Conservation (phyloP, 2,113 vertebrate species). For the Aphelocoma coerulescens region DNA sequence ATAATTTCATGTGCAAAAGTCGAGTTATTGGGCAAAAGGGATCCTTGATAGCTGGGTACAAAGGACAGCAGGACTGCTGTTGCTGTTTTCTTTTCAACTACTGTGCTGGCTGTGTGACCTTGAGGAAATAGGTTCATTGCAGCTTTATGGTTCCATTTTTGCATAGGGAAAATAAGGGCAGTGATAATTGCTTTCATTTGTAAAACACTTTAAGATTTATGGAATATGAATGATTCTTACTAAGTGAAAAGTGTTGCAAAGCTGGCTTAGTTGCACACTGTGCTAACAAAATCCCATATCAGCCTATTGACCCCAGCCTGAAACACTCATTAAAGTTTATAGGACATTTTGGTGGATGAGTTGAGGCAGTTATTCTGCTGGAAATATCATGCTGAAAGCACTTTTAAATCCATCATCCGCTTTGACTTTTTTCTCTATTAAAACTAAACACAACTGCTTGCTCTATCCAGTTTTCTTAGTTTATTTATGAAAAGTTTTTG, state of each 20-base stretch:
- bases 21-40: neutral
- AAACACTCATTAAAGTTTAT: slow-evolving; percentile 37
- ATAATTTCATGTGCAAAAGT: neutral
- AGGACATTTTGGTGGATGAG: neutral
- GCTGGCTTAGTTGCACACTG: neutral
- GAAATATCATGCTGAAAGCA: neutral
- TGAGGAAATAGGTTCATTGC: neutral
- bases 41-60: neutral
- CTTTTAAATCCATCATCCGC: neutral
- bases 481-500: slow-evolving; percentile 14
- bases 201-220: slow-evolving; percentile 27
- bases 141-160: neutral
- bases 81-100: neutral
- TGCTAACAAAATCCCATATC: neutral
- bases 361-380: neutral
- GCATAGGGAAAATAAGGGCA: slow-evolving; percentile 4
- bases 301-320: neutral
- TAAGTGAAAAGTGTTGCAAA: slow-evolving; percentile 33
- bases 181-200: slow-evolving; percentile 28
- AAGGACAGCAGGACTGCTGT: neutral
- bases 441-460: neutral
- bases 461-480: neutral
- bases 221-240: neutral
- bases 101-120: neutral
- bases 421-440: neutral